phyloP scores from a whole-genome alignment of 2,888 invertebrate genomes.

The Eupithecia subumbrata region DNA sequence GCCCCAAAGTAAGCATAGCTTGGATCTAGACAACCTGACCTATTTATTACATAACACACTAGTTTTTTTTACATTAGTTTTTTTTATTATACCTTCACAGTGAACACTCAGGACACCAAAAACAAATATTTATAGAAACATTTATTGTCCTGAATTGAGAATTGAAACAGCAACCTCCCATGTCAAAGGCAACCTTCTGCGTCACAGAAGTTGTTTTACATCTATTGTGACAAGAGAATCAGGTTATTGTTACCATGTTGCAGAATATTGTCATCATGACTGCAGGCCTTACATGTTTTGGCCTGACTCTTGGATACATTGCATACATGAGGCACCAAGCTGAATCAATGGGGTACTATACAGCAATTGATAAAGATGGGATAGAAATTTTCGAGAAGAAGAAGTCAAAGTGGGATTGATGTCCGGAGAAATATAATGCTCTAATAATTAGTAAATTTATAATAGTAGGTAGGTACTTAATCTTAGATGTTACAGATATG shows the following conservation, averaged over 20 bases:
- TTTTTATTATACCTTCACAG: background rate
- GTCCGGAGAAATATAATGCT: background rate
- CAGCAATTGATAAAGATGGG: slow-evolving; percentile 91
- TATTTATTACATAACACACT: background rate
- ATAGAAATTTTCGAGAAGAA: slow-evolving; percentile 89
- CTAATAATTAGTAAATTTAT: background rate
- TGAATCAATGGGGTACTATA: slow-evolving; percentile 91
- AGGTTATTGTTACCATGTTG: slow-evolving; percentile 44
- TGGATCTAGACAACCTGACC: background rate
- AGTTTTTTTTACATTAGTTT: too few relatives aligned
- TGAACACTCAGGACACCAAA: background rate
- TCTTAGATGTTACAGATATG: background rate
- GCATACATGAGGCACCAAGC: slow-evolving; percentile 93
- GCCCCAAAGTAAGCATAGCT: background rate
- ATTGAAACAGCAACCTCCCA: background rate
- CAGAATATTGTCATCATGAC: slow-evolving; percentile 95
- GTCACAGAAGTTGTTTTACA: background rate
- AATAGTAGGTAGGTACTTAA: background rate
- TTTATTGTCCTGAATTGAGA: background rate
- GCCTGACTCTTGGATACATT: slow-evolving; percentile 90
- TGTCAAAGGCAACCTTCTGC: background rate
- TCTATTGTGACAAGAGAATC: background rate
- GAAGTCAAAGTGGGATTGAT: slow-evolving; percentile 90
- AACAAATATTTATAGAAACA: background rate
- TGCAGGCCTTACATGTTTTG: slow-evolving; percentile 89